These are phyloP conservation scores for Choreutis nemorana DNA, from an alignment of 2,888 invertebrate genomes.

Conservation along the genomic window DNA sequence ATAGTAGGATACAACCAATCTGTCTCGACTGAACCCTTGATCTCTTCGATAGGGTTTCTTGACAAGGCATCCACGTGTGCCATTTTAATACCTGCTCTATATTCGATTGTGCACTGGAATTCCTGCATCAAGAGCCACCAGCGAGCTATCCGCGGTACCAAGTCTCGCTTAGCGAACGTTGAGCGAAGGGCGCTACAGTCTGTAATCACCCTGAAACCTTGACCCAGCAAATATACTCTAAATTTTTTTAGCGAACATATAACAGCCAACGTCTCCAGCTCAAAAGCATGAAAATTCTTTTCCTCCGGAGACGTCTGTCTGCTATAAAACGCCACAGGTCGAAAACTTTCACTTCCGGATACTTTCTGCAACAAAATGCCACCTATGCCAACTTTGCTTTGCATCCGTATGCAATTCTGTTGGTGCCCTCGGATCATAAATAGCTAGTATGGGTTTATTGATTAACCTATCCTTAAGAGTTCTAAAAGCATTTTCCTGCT, in stretches of 20 bases:
- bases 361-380: slow-evolving; percentile 11
- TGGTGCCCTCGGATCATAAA: slow-evolving; percentile 15
- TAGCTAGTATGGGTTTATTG: slow-evolving; percentile 12
- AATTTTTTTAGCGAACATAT: slow-evolving; percentile 10
- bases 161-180: slow-evolving; percentile 11
- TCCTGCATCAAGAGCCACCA: slow-evolving; percentile 15
- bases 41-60: slow-evolving; percentile 4
- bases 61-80: slow-evolving; percentile 11
- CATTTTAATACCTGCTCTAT: slow-evolving; percentile 11
- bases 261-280: slow-evolving; percentile 14
- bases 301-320: slow-evolving; percentile 12
- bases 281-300: slow-evolving; percentile 12
- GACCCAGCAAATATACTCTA: slow-evolving; percentile 11
- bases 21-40: neutral
- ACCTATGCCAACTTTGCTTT: slow-evolving; percentile 11
- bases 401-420: slow-evolving; percentile 15
- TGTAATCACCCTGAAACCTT: slow-evolving; percentile 9
- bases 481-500: slow-evolving; percentile 9
- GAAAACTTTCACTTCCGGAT: slow-evolving; percentile 1
- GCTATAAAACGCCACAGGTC: slow-evolving; percentile 13
- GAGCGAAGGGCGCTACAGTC: slow-evolving; percentile 13
- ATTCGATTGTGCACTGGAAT: slow-evolving; percentile 12
- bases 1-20: slow-evolving; percentile 3
- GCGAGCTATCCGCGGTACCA: slow-evolving; percentile 13
- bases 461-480: slow-evolving; percentile 4